Evolutionary conservation across 2,888 invertebrate species (phyloP), one percentile per base, ranked within the genome.

Genomic region (Vanessa cardui): DNA sequence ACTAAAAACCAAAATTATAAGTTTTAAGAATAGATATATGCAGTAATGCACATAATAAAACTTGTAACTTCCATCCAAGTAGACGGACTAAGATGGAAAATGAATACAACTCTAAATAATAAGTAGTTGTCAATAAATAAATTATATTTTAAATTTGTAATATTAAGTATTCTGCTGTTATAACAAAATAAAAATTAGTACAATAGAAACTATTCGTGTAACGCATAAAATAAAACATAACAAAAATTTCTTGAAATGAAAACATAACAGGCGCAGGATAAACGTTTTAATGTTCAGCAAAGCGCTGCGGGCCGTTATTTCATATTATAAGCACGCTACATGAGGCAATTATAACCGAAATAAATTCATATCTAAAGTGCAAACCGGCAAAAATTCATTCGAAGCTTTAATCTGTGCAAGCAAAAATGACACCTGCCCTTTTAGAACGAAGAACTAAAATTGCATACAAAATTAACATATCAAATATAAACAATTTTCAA

Each of bases 361-460:
- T 77, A 74, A 76, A 74, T 78, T 74, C 70, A 70, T 71, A 73
- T 74, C 70, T 70, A 70, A 64, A 65, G 64, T 68, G 50, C 66
- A 60, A 68, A 68, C 66, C 56, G 20, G 66, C 52, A 59, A 66
- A 65, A 70, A 61, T 59, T 50, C 58, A 58, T 54, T 62, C 21
- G 46, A 56, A 45, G 45, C 49, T 49, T 60, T 64, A 64, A 49
- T 46, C 47, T n/a, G 49, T 39, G 46, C 64, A 56, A 21, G 54
- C 64, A 44, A 68, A 62, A 52, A 68, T 62, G 33, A 33, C 50
- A 56, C 59, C 46, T 62, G 31, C 54, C 21, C 45, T 54, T 45
- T 39, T 21, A 26, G n/a, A 9, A 47, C n/a, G 58, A 71, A 58
- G 50, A 31, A 31, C 54, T 33, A 54, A 54, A 54, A 31, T 54